Evolutionary conservation across 1,140 invertebrate species (phyloP).

Genomic region (Mactra quadrangularis): DNA sequence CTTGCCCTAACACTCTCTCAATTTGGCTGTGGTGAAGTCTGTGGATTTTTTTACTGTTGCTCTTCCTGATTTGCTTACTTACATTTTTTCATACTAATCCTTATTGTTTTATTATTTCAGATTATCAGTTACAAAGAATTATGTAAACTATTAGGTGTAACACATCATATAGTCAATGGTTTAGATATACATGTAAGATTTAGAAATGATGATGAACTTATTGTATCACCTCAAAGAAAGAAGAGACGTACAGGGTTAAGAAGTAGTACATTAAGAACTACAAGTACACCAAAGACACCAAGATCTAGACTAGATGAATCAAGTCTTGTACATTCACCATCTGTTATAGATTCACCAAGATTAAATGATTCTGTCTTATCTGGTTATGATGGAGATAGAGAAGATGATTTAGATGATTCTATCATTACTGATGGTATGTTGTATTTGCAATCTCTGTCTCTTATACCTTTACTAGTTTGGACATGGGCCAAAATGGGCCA

Average conservation of each 20-base stretch:
- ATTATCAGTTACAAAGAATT: conserved; percentile 77
- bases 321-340: not conserved
- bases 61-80: no score
- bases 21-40: no score
- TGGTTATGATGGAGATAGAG: conserved; percentile 79
- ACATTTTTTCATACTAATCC: no score
- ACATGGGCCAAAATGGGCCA: no score
- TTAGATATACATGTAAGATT: conserved; percentile 73
- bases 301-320: conserved; percentile 27
- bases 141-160: conserved; percentile 75
- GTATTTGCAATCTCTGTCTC: not conserved
- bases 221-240: conserved; percentile 77
- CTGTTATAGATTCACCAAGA: not conserved
- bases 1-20: no score
- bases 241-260: conserved; percentile 54
- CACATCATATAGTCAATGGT: conserved; percentile 70
- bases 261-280: conserved; percentile 16
- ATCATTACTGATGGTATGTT: conserved; percentile 74
- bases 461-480: no score
- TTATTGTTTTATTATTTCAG: conserved; percentile 58
- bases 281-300: conserved; percentile 52
- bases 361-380: conserved; percentile 75
- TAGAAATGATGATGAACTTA: conserved; percentile 77
- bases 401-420: conserved; percentile 77
- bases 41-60: no score